phyloP scores from a whole-genome alignment of 2,113 vertebrate species.

The Numenius arquata region DNA sequence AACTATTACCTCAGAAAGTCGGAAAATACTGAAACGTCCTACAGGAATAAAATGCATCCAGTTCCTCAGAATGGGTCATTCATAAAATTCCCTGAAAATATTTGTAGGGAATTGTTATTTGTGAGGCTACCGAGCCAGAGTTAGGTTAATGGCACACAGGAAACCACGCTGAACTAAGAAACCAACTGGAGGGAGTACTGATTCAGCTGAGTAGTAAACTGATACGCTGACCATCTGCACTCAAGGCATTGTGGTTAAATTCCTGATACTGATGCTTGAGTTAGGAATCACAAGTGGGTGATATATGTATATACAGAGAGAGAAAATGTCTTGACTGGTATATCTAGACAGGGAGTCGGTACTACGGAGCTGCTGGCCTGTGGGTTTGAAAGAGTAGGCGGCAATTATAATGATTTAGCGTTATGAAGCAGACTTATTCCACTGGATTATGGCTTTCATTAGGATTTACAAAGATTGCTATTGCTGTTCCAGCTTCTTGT shows the following conservation, averaged over 20 bases:
- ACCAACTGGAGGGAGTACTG: not conserved
- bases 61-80: not conserved
- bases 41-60: not conserved
- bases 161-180: conserved; percentile 27
- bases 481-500: not conserved
- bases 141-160: not conserved
- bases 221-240: conserved; percentile 9
- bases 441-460: conserved; percentile 3
- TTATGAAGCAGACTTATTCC: not conserved
- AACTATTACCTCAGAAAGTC: not conserved
- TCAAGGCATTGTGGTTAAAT: conserved; percentile 41
- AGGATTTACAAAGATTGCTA: not conserved
- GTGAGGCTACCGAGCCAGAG: not conserved
- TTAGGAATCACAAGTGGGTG: not conserved
- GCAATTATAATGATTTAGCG: not conserved
- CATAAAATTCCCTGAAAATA: not conserved
- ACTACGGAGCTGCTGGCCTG: not conserved
- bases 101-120: not conserved
- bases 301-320: not conserved
- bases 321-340: not conserved
- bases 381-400: not conserved
- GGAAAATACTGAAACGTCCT: not conserved
- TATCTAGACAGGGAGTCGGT: not conserved
- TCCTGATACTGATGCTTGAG: not conserved
- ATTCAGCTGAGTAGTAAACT: conserved; percentile 15